Conservation (phyloP, 2,888 invertebrate genomes). For the Anoncus sp. region DNA sequence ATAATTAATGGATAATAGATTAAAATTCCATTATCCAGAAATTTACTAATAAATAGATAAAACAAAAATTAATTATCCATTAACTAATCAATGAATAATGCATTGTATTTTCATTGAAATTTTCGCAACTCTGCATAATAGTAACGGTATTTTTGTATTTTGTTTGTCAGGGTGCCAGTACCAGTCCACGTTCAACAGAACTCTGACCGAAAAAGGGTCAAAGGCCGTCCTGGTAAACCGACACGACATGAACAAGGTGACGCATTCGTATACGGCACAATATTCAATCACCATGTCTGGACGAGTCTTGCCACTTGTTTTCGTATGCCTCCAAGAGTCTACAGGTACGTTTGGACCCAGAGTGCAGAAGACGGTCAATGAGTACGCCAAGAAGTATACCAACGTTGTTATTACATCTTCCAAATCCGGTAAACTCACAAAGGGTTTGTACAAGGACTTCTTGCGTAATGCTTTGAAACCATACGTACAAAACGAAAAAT, state of each 20-base stretch:
- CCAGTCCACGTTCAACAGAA: conserved; percentile 31
- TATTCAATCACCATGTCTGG: conserved; percentile 48
- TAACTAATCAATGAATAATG: no score
- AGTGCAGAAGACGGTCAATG: conserved; percentile 34
- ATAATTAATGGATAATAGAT: no score
- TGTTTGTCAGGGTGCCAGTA: conserved; percentile 70
- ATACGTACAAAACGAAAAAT: conserved; percentile 55
- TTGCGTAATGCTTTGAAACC: conserved; percentile 54
- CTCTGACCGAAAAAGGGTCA: conserved; percentile 3
- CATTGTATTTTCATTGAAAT: no score
- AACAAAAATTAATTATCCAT: no score
- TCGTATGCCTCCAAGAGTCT: conserved; percentile 49
- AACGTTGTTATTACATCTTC: conserved; percentile 54
- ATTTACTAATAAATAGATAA: no score
- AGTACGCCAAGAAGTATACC: conserved; percentile 41
- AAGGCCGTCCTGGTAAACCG: conserved; percentile 29
- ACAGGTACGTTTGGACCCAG: conserved; percentile 20
- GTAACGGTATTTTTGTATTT: no score
- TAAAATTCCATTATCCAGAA: no score
- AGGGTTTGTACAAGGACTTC: conserved; percentile 52
- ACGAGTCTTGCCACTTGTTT: conserved; percentile 39
- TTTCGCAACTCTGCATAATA: no score
- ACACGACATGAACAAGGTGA: conserved; percentile 25
- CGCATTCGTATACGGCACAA: conserved; percentile 51
- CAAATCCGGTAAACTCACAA: conserved; percentile 64